These are phyloP conservation scores for Malacosoma neustria DNA, from an alignment of 2,888 invertebrate genomes.

Conservation along the genomic window DNA sequence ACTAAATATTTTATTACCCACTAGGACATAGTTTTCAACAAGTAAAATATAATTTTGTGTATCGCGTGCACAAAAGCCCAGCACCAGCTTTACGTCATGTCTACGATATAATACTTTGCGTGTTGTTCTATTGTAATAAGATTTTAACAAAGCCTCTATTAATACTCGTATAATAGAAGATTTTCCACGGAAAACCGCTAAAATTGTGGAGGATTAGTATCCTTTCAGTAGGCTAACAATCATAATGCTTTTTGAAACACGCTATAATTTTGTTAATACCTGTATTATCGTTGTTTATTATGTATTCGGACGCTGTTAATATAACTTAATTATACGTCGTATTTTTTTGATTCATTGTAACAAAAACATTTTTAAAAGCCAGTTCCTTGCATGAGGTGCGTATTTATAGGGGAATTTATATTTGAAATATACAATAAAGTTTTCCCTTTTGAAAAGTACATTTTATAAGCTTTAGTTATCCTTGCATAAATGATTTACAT, in stretches of 20 bases:
- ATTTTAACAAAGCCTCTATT: constrained; percentile 54
- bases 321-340: no score
- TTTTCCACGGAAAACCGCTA: constrained; percentile 47
- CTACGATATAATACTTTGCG: constrained; percentile 53
- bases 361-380: no score
- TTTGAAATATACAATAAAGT: no score
- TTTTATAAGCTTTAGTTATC: no score
- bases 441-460: no score
- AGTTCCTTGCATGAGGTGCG: no score
- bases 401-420: no score
- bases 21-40: constrained; percentile 26
- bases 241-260: constrained; percentile 6
- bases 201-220: constrained; percentile 44
- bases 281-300: no score
- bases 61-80: constrained; percentile 39
- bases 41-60: constrained; percentile 35
- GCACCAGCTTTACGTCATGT: constrained; percentile 32
- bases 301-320: no score
- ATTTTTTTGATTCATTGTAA: no score
- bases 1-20: constrained; percentile 32
- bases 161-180: constrained; percentile 55
- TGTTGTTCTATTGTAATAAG: constrained; percentile 59
- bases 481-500: no score
- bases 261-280: constrained; percentile 4
- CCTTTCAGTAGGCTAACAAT: constrained; percentile 5